Evolutionary conservation across 2,888 invertebrate species (phyloP).

Genomic region (Harpalus rufipes): DNA sequence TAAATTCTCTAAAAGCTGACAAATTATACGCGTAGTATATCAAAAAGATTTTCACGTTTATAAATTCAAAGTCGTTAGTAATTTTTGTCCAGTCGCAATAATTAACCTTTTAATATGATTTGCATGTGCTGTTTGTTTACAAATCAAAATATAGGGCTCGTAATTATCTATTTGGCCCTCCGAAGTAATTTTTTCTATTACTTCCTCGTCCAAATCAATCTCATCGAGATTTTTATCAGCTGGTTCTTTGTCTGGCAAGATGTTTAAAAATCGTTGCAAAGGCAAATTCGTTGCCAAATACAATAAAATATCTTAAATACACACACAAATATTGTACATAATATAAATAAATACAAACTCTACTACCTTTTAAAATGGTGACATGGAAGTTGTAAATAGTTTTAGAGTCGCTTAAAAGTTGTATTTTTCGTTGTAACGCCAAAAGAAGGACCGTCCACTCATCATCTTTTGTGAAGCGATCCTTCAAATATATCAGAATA

Average conservation of each 20-base stretch:
- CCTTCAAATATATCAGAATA: constrained; percentile 72
- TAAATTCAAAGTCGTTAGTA: constrained; percentile 76
- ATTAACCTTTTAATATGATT: constrained; percentile 82
- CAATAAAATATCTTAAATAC: constrained; percentile 75
- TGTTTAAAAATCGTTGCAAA: constrained; percentile 76
- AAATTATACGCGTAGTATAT: too few species aligned
- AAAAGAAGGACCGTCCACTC: constrained; percentile 77
- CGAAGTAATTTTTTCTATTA: constrained; percentile 67
- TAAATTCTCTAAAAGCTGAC: neutral
- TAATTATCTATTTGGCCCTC: constrained; percentile 76
- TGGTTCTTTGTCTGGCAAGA: constrained; percentile 74
- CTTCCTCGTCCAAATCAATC: neutral
- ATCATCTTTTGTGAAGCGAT: constrained; percentile 75
- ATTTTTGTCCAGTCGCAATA: constrained; percentile 81
- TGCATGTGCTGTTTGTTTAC: constrained; percentile 81
- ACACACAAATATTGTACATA: neutral
- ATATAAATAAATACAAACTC: constrained; percentile 44
- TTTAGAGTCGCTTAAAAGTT: constrained; percentile 71
- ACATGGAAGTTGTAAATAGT: constrained; percentile 75
- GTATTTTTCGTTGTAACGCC: constrained; percentile 75
- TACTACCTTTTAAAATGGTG: constrained; percentile 75
- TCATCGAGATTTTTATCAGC: constrained; percentile 5
- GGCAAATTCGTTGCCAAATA: constrained; percentile 77
- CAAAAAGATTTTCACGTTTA: constrained; percentile 69
- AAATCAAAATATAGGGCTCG: constrained; percentile 77